Conservation (phyloP, 1,140 invertebrate genomes). For the silkworm (Bombyx mori) region ASM3026992v2 NC_085132.1:4162501-4163000, state of each 20-base stretch:
- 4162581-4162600: neutral
- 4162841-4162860: slow-evolving; percentile 46
- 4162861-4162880: slow-evolving; percentile 35
- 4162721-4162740: slow-evolving; percentile 64
- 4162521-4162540: too few species aligned
- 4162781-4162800: slow-evolving; percentile 64
- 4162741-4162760: slow-evolving; percentile 66
- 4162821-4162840: slow-evolving; percentile 42
- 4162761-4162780: slow-evolving; percentile 62
- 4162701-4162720: slow-evolving; percentile 42
- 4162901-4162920: slow-evolving; percentile 64
- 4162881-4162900: slow-evolving; percentile 63
- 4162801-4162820: slow-evolving; percentile 71
- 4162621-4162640: slow-evolving; percentile 8
- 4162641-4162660: slow-evolving; percentile 21
- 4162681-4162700: slow-evolving; percentile 34
- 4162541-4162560: too few species aligned
- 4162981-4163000: slow-evolving; percentile 43
- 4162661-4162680: slow-evolving; percentile 17
- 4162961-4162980: slow-evolving; percentile 40
- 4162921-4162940: slow-evolving; percentile 35
- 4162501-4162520: too few species aligned
- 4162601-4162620: slow-evolving; percentile 1
- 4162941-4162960: slow-evolving; percentile 40
- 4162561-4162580: too few species aligned